Evolutionary conservation across 2,888 invertebrate genomes (phyloP), one percentile per base, ranked within the genome.

Genomic region (Cacoxenus indagator): DNA sequence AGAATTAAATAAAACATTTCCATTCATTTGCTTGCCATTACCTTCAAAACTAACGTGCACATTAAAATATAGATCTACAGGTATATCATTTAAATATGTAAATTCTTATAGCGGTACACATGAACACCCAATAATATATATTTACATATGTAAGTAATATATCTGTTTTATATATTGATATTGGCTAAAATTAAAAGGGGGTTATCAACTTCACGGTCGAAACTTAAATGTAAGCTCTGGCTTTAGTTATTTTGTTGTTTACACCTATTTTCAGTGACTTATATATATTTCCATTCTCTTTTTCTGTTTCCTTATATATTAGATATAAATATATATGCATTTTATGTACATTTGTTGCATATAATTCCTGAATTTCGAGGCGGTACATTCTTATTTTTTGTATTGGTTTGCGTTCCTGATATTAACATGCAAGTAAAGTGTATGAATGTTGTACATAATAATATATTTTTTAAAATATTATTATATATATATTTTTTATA

Each of bases 21-120:
- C 27, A 59, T 59, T 22, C 6, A 14, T 9, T 54, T 24, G 14
- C 6, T 48, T 48, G n/a, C 17, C 14, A 5, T 48, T 48, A 6
- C 5, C n/a, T 31, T 31, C 5, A 8, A 31, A 31, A 31, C 9
- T 31, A 8, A 5, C 19, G 48, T 17, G 6, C 6, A 48, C 74
- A 76, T 80, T 81, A 81, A 78, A 82, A 73, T 80, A 78, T 79
- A 77, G 5, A 37, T n/a, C n/a, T n/a, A n/a, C n/a, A n/a, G n/a
- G n/a, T n/a, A n/a, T n/a, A n/a, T n/a, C n/a, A n/a, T n/a, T n/a
- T n/a, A n/a, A n/a, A n/a, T n/a, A n/a, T n/a, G n/a, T n/a, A n/a
- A n/a, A n/a, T n/a, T n/a, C n/a, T n/a, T n/a, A n/a, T n/a, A n/a
- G n/a, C n/a, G n/a, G n/a, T n/a, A n/a, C n/a, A n/a, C n/a, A n/a